phyloP scores from a whole-genome alignment of 1,140 invertebrate species.

The Augochlora pura region DNA sequence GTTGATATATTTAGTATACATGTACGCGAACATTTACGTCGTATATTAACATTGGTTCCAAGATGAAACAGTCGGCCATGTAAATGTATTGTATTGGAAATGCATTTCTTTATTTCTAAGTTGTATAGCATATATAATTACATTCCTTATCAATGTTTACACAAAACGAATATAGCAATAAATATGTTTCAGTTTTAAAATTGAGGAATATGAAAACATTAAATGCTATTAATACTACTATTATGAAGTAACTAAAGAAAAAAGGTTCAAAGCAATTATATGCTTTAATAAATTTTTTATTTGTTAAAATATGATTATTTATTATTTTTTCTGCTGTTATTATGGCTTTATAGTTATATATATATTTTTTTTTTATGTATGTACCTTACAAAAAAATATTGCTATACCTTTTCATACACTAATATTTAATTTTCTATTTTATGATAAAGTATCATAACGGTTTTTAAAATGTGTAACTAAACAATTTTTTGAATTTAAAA shows the following conservation, averaged over 20 bases:
- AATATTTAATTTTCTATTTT: conserved; percentile 34
- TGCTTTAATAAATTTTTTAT: conserved; percentile 20
- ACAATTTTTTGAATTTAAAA: conserved; percentile 7
- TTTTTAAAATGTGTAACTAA: conserved; percentile 13
- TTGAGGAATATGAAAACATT: conserved; percentile 3
- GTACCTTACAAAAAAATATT: conserved; percentile 42
- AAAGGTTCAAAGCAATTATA: background rate
- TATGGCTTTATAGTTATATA: conserved; percentile 2
- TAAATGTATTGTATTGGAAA: background rate
- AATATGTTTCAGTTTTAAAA: conserved; percentile 3
- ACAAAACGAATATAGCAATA: conserved; percentile 6
- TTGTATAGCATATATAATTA: conserved; percentile 1
- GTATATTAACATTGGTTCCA: conserved; percentile 1
- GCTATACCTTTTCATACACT: conserved; percentile 3
- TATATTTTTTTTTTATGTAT: conserved; percentile 12
- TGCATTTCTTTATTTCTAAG: background rate
- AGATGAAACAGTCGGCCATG: background rate
- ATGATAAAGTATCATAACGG: conserved; percentile 33
- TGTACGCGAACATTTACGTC: conserved; percentile 25
- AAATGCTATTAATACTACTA: conserved; percentile 27
- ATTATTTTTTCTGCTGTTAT: conserved; percentile 15
- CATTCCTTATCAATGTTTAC: background rate
- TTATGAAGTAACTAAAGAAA: conserved; percentile 9
- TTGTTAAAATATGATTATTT: conserved; percentile 21
- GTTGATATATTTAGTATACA: conserved; percentile 27